Conservation (phyloP, 2,797 vertebrate species). For the Anguilla anguilla region DNA sequence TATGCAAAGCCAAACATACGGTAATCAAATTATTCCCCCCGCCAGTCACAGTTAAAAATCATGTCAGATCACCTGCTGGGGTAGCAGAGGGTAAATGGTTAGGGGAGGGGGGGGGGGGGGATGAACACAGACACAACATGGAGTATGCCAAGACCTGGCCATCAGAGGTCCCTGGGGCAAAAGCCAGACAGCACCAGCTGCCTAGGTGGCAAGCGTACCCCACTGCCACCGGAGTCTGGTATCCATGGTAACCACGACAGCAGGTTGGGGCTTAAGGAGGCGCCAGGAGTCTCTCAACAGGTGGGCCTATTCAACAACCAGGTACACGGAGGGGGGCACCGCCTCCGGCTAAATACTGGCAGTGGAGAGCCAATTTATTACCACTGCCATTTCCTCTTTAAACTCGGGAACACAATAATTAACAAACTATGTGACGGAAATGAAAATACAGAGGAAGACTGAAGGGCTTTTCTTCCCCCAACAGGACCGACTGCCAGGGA, state of each 20-base stretch:
- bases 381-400: not conserved
- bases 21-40: not conserved
- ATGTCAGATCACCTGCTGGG: not conserved
- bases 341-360: not conserved
- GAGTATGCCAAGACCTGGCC: not conserved
- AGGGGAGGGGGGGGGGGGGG: too few species aligned
- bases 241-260: conserved; percentile 31
- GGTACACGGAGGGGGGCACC: not conserved
- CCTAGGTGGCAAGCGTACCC: not conserved
- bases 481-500: not conserved
- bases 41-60: not conserved
- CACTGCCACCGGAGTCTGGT: conserved; percentile 20
- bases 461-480: not conserved
- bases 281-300: conserved; percentile 14
- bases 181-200: conserved; percentile 26
- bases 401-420: not conserved
- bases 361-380: not conserved
- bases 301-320: not conserved
- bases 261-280: conserved; percentile 9
- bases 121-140: not conserved
- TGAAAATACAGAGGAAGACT: not conserved
- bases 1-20: not conserved
- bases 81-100: not conserved
- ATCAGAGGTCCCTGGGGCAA: conserved; percentile 24
- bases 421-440: not conserved